Base-by-base conservation (phyloP, 2,797 vertebrate genomes). In the Acanthurus leucopareius region DNA sequence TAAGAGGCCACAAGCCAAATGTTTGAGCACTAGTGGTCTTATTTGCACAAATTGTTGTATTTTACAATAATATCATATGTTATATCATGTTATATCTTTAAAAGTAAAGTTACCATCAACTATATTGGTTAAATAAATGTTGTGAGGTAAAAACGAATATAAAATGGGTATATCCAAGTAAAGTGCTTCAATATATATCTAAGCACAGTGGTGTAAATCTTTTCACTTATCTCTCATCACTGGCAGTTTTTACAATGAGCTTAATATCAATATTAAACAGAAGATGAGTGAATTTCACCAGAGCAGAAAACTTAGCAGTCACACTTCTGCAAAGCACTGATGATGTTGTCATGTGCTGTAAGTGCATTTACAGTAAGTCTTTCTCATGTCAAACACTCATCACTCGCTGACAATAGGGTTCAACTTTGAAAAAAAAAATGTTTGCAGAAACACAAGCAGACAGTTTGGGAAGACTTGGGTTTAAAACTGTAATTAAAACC, bases 401-500 rank as follows among this genome's bases (percentile, higher is more conserved):
- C 67, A 14, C 2, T 60, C 71, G 58, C 25, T 53, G 48, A 71
- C 62, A 76, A 61, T 4, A 49, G 19, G 25, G 57, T 58, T 62
- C n/a, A 47, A 60, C 79, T 77, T 65, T 82, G 73, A 80, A 69
- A 79, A 74, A 74, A 69, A 65, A 80, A 86, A 82, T 79, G 79
- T 78, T 82, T 76, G 67, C 80, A 84, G 86, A 52, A 56, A 73
- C 58, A 61, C 56, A 69, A 80, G 62, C 45, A 60, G 45, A 45
- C 73, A 66, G 59, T 84, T 81, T 63, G 35, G 69, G 67, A 66
- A 47, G 73, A 79, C 76, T 62, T 73, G 25, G 40, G 56, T 61
- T 74, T 80, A 17, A 69, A 49, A 40, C 69, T 72, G 40, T 86
- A 83, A 86, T 89, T 88, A 86, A 80, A 77, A 77, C 28, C 32